Evolutionary conservation across 2,888 invertebrate genomes (phyloP), one percentile per base, ranked within the genome.

Genomic region (Polydesmus complanatus): DNA sequence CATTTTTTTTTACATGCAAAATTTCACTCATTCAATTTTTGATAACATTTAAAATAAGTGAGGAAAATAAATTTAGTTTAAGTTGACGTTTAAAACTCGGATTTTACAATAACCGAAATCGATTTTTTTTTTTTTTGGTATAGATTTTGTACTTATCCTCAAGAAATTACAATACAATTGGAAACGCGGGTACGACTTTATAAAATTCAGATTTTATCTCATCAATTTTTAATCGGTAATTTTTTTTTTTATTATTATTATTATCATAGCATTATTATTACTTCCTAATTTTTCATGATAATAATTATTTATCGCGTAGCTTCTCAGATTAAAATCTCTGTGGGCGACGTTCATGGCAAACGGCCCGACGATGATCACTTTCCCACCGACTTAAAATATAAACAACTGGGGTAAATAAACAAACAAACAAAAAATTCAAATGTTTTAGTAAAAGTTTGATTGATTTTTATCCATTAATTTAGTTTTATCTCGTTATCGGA

Each of bases 201-300:
- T 72, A 88, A 90, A 73, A 86, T 95, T 67, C 94, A 95, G 77
- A 81, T 95, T 54, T 76, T 95, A 62, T 88, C 89, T n/a, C 95
- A 95, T 75, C 93, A 94, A 74, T 90, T 84, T 77, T 81, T 92
- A 54, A 93, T 95, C 73, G 87, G 94, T 94, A 76, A 37, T 37
- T 37, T 37, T 8, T 14, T 37, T 8, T 5, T 37, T 14, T 8
- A 8, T 37, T 8, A 81, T 83, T 70, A 47, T 21, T 37, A 23
- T 56, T 60, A 19, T 3, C 14, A 8, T 14, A 5, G 8, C 37
- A 8, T 5, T 25, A 1, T 1, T 23, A 8, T 8, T 50, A 22
- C 21, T 58, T 52, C 48, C n/a, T 19, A 25, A 49, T 19, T 51
- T 37, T 23, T 51, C 37, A 22, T 56, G 47, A 56, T 47, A 19